Percentiles rank a stretch among this genome's conserved stretches.
Conservation (phyloP, 2,113 vertebrate species). For the Rhinolophus sinicus region DNA sequence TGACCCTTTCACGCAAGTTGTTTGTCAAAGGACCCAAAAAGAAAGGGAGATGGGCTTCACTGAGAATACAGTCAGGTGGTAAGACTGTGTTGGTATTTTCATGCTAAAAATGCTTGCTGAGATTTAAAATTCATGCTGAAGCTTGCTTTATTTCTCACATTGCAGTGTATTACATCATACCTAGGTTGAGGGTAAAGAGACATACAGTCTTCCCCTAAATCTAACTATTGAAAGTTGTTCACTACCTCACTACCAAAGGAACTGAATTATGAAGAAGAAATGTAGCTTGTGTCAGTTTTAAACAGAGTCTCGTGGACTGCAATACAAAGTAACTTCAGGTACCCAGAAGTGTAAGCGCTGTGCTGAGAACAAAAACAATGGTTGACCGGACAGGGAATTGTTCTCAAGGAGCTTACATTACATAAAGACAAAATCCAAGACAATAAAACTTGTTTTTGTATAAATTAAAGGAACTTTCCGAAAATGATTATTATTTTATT, state of each 20-base stretch:
- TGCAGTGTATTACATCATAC: not conserved
- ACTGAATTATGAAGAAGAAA: not conserved
- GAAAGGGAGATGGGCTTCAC: not conserved
- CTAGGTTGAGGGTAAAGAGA: not conserved
- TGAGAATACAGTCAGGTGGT: not conserved
- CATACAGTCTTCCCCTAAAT: not conserved
- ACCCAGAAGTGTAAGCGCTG: not conserved
- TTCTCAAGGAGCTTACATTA: not conserved
- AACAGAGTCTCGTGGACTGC: not conserved
- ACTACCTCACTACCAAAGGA: not conserved
- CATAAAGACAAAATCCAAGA: not conserved
- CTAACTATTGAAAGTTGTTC: not conserved
- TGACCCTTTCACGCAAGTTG: not conserved
- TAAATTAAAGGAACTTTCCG: slow-evolving; percentile 15
- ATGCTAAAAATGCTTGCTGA: not conserved
- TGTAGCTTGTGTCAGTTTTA: not conserved
- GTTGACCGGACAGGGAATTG: not conserved
- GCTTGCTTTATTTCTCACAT: not conserved
- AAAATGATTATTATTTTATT: slow-evolving; percentile 20
- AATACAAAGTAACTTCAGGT: not conserved
- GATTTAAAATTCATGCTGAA: not conserved
- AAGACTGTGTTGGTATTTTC: not conserved
- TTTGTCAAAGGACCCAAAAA: not conserved
- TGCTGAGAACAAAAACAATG: not conserved
- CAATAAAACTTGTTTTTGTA: not conserved